phyloP scores from a whole-genome alignment of 92 coral and sea anemone genomes.

The Siderastrea siderea region DNA sequence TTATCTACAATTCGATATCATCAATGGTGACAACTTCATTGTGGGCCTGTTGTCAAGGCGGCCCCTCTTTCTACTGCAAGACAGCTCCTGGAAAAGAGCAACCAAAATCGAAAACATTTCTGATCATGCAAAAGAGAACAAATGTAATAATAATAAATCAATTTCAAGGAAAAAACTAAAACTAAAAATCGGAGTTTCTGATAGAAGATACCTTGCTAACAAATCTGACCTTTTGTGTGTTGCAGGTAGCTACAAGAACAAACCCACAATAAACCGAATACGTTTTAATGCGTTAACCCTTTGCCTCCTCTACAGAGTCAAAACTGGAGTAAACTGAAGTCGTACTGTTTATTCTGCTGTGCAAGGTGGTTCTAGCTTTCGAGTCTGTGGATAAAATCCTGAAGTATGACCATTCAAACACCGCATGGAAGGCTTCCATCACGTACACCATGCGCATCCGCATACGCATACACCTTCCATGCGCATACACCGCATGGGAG shows the following conservation, averaged over 20 bases:
- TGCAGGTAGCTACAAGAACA: not conserved
- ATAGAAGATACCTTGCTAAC: not conserved
- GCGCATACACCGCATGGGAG: no score
- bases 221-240: not conserved
- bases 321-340: no score
- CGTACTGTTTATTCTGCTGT: no score
- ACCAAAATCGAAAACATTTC: not conserved
- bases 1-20: not conserved
- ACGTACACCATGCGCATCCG: no score
- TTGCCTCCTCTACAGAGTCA: not conserved
- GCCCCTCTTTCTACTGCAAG: not conserved
- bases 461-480: no score
- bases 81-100: not conserved
- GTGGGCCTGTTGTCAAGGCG: slow-evolving; percentile 1
- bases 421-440: no score
- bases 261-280: slow-evolving; percentile 14
- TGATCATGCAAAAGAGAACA: not conserved
- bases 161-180: not conserved
- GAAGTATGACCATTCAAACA: no score
- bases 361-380: no score
- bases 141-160: not conserved
- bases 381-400: no score
- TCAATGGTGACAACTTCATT: not conserved
- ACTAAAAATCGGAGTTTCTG: not conserved
- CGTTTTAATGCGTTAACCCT: not conserved